phyloP scores from a whole-genome alignment of 2,797 vertebrate species.

The Sitta carolinensis region DNA sequence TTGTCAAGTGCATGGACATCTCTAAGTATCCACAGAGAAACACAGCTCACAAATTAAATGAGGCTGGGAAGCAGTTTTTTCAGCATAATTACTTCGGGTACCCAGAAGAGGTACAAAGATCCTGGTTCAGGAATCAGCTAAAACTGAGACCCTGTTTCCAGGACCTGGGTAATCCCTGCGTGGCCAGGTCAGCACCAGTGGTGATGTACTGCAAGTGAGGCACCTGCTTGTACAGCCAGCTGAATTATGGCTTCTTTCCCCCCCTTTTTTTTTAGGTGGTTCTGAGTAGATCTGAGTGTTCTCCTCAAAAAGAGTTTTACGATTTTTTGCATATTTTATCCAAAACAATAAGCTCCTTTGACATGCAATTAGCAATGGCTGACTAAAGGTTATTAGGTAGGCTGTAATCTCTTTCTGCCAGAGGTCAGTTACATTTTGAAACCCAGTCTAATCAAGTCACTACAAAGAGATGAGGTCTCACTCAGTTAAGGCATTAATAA shows the following conservation, averaged over 20 bases:
- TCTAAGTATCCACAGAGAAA: neutral
- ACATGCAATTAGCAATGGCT: constrained; percentile 10
- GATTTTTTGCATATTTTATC: constrained; percentile 5
- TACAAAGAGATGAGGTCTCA: constrained; percentile 48
- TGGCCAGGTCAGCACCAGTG: neutral
- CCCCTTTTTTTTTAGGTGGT: neutral
- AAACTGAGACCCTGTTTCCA: neutral
- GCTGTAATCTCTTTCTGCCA: constrained; percentile 49
- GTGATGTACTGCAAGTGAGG: neutral
- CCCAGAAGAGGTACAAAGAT: neutral
- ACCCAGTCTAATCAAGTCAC: constrained; percentile 43
- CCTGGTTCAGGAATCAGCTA: neutral
- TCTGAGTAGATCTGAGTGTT: neutral
- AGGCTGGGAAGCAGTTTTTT: neutral
- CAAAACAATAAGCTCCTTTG: constrained; percentile 20
- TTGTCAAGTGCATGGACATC: neutral
- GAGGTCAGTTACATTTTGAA: constrained; percentile 61
- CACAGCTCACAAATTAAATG: neutral
- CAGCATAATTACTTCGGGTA: neutral
- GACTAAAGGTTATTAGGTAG: constrained; percentile 41
- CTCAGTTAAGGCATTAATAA: constrained; percentile 59
- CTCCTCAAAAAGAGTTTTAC: neutral
- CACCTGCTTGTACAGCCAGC: neutral
- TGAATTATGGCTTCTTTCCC: neutral
- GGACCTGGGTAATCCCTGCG: neutral